Evolutionary conservation across 2,113 vertebrate genomes (phyloP), one percentile per base, ranked within the genome.

Genomic region (Danionella cerebrum): DNA sequence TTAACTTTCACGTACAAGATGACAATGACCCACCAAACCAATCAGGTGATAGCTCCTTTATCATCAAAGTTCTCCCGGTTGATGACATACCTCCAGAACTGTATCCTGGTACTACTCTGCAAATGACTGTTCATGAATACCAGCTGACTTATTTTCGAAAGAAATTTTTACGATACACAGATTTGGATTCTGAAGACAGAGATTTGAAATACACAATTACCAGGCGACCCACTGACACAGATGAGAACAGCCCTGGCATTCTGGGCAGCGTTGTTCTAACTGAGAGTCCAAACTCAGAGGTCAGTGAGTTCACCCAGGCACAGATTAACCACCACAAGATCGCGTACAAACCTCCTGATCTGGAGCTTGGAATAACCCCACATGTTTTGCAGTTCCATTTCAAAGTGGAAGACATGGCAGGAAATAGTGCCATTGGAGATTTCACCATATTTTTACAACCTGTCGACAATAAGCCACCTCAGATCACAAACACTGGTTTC

Each of bases 311-410:
- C 77, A 96, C 93, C 5, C 96, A 98, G 79, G 95, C 94, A 4
- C 95, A 98, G 84, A 89, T 98, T 72, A 98, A 98, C 67, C 96
- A 98, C 54, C 94, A 95, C 71, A 98, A 98, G 84, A 92, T 98
- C 67, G 84, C 94, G 0, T 98, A 93, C 77, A 90, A 79, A 16
- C 96, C 96, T 0, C 96, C 96, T 0, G 89, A 94, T 67, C 76
- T 92, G 18, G 94, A 98, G 52, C 82, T 97, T 5, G 95, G 95
- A 0, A 94, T 96, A 60, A 95, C 92, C 14, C 82, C 90, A 21
- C 92, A 87, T 18, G 88, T 94, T 64, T 81, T 96, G 67, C 91
- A 95, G 80, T 95, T 98, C 59, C 89, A 81, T 24, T 98, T 90
- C 79, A 90, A 72, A 9, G 94, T 97, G n/a, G 90, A 93, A 65